Percentiles rank a stretch among this genome's conserved stretches.
Evolutionary conservation across 2,888 invertebrate species (phyloP).

Genomic region (Dryomyza anilis): DNA sequence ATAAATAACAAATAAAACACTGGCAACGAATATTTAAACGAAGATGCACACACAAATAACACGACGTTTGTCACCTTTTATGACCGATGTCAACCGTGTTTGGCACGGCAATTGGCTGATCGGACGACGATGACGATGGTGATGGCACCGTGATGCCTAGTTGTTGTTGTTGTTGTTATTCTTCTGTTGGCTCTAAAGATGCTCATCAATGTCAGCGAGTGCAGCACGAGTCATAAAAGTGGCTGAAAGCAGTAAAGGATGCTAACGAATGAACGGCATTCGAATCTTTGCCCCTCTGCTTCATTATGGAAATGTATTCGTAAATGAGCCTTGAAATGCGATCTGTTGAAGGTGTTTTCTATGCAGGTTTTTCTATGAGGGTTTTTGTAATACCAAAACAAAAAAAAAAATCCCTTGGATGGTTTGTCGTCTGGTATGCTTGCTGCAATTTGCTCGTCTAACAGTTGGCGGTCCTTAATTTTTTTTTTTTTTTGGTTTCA

Average conservation of each 20-base stretch:
- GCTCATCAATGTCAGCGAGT: slow-evolving; percentile 16
- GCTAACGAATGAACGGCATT: background rate
- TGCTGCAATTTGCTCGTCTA: slow-evolving; percentile 16
- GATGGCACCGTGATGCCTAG: background rate
- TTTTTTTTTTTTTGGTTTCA: background rate
- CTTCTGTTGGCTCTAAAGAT: background rate
- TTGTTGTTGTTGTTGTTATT: slow-evolving; percentile 1
- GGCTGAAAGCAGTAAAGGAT: no score
- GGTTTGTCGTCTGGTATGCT: background rate
- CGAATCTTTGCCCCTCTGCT: slow-evolving; percentile 6
- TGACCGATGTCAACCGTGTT: slow-evolving; percentile 18
- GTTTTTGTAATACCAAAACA: background rate
- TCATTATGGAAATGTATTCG: slow-evolving; percentile 21
- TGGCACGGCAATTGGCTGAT: slow-evolving; percentile 12
- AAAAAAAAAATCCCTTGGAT: background rate
- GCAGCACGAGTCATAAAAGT: slow-evolving; percentile 24
- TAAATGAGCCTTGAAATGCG: slow-evolving; percentile 24
- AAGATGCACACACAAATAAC: slow-evolving; percentile 19
- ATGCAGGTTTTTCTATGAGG: background rate
- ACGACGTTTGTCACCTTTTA: slow-evolving; percentile 25
- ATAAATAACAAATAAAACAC: no score
- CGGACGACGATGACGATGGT: background rate
- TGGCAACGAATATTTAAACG: slow-evolving; percentile 8
- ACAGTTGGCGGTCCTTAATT: slow-evolving; percentile 23
- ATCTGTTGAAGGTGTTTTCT: background rate